These are phyloP conservation scores for Lithophane semibrunnea DNA, from an alignment of 2,888 invertebrate genomes.

Conservation along the genomic window DNA sequence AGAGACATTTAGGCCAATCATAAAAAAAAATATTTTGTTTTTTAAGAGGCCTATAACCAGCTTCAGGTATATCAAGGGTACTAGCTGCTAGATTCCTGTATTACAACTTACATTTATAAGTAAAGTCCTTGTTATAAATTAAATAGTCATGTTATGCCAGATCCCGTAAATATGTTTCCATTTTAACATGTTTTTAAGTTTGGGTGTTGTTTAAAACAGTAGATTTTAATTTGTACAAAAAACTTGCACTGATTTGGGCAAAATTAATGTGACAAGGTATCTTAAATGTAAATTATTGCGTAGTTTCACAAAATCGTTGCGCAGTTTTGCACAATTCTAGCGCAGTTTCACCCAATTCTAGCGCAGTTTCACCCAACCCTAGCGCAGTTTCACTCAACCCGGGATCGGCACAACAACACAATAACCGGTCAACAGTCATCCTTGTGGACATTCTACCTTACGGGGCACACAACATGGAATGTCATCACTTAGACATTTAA, in stretches of 20 bases:
- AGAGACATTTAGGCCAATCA: not conserved
- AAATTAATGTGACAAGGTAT: not conserved
- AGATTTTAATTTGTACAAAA: not conserved
- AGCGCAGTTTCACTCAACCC: not conserved
- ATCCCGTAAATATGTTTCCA: not conserved
- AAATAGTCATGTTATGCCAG: slow-evolving; percentile 1
- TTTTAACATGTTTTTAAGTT: not conserved
- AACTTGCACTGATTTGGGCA: not conserved
- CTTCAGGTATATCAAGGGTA: not conserved
- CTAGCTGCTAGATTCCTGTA: not conserved
- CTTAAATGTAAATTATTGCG: not conserved
- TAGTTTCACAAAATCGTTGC: not conserved
- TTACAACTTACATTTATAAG: slow-evolving; percentile 13
- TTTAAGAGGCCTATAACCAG: not conserved
- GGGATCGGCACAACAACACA: slow-evolving; percentile 9
- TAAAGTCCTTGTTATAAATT: slow-evolving; percentile 22
- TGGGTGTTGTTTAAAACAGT: not conserved
- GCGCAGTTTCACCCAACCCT: not conserved
- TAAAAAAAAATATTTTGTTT: no score
- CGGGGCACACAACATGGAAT: slow-evolving; percentile 46
- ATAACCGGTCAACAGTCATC: slow-evolving; percentile 8
- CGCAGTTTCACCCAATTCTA: not conserved
- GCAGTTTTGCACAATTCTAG: not conserved
- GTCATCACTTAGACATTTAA: slow-evolving; percentile 43
- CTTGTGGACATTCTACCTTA: slow-evolving; percentile 17